Evolutionary conservation across 1,140 invertebrate genomes (phyloP).

Genomic region (Neuroterus valhalla): DNA sequence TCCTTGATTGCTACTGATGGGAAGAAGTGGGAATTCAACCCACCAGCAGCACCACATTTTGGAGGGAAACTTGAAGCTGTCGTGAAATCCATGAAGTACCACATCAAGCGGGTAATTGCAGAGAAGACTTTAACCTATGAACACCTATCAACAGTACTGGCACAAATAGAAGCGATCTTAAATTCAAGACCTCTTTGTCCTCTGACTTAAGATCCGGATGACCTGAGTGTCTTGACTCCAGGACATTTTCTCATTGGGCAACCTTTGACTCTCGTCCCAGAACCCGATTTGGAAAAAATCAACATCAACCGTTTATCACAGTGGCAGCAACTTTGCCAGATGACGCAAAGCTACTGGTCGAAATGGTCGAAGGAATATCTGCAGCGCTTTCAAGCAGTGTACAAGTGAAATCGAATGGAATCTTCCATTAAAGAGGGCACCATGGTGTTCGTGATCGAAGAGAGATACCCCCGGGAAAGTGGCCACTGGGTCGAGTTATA

Average conservation of each 20-base stretch:
- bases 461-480: neutral
- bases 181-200: too few relatives aligned
- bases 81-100: too few relatives aligned
- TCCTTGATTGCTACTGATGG: too few relatives aligned
- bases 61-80: too few relatives aligned
- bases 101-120: slow-evolving; percentile 36
- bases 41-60: too few relatives aligned
- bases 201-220: too few relatives aligned
- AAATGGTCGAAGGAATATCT: slow-evolving; percentile 29
- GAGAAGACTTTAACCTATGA: slow-evolving; percentile 39
- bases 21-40: too few relatives aligned
- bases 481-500: neutral
- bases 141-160: slow-evolving; percentile 21
- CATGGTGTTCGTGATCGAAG: neutral
- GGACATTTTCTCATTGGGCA: too few relatives aligned
- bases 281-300: too few relatives aligned
- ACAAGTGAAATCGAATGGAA: slow-evolving; percentile 21
- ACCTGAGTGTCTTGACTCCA: too few relatives aligned
- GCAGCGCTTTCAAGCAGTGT: slow-evolving; percentile 30
- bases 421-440: neutral
- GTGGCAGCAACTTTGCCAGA: slow-evolving; percentile 21
- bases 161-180: too few relatives aligned
- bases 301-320: neutral
- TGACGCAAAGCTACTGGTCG: slow-evolving; percentile 26
- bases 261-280: too few relatives aligned